Conservation (phyloP, 2,888 invertebrate genomes). For the Caenorhabditis japonica region DNA sequence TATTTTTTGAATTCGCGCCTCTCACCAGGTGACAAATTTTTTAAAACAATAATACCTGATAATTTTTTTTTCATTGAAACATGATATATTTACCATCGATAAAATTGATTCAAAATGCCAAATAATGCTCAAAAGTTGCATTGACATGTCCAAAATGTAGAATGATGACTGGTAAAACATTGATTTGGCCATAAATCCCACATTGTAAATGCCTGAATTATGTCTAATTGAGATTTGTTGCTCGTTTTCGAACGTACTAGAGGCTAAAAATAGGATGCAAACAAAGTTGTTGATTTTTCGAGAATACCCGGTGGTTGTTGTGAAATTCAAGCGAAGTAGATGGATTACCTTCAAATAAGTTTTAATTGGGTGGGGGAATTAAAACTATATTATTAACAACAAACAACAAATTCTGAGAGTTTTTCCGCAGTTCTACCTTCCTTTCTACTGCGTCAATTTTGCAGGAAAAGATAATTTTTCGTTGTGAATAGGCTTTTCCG, state of each 20-base stretch:
- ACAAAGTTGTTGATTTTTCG: conserved; percentile 19
- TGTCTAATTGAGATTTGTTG: not conserved
- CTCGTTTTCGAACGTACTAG: conserved; percentile 9
- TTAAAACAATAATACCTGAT: too few species aligned
- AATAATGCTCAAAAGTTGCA: conserved; percentile 35
- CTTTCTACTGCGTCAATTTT: too few species aligned
- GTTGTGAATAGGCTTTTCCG: too few species aligned
- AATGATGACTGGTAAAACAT: conserved; percentile 41
- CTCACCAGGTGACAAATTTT: too few species aligned
- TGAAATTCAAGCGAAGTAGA: conserved; percentile 26
- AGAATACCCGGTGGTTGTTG: conserved; percentile 8
- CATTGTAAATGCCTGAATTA: conserved; percentile 28
- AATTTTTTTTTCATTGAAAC: not conserved
- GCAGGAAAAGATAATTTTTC: too few species aligned
- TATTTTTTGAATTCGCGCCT: too few species aligned
- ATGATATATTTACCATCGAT: conserved; percentile 12
- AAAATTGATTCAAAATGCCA: conserved; percentile 38
- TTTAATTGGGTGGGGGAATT: not conserved
- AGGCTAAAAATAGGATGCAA: conserved; percentile 10
- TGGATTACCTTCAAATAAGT: conserved; percentile 9
- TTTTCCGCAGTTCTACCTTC: too few species aligned
- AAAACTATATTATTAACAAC: not conserved
- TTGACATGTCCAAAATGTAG: conserved; percentile 28
- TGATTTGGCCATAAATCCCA: conserved; percentile 38
- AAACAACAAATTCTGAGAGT: not conserved